Percentiles rank a stretch among this genome's conserved stretches.
Evolutionary conservation across 2,797 vertebrate species (phyloP).

Genomic region (Pipistrellus pipistrellus): DNA sequence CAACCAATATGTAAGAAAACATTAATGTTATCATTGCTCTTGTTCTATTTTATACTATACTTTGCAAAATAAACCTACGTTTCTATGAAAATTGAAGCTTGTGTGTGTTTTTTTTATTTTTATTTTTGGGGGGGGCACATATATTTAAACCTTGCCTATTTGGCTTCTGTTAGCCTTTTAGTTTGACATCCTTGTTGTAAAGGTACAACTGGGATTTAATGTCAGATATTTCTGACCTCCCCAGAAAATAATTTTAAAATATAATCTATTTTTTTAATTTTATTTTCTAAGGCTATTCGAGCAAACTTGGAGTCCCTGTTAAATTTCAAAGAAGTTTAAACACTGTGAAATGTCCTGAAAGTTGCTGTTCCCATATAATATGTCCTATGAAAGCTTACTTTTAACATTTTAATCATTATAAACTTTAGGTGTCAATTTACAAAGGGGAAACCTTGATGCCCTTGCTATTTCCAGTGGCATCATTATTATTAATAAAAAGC

Average conservation of each 20-base stretch:
- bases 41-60: no score
- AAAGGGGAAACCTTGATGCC: background rate
- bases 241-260: background rate
- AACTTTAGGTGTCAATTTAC: background rate
- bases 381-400: background rate
- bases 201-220: background rate
- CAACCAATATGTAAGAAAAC: no score
- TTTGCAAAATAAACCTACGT: no score
- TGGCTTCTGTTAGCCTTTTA: no score
- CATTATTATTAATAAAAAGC: background rate
- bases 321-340: constrained; percentile 37
- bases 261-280: background rate
- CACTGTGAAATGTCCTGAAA: background rate
- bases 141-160: no score
- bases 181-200: background rate
- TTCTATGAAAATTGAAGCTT: no score
- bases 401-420: background rate
- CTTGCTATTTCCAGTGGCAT: background rate
- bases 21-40: no score
- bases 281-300: background rate
- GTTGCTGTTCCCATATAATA: background rate
- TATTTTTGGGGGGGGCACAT: no score
- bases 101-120: no score
- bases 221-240: background rate
- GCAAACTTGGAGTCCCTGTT: background rate